Percentiles rank a stretch among this genome's conserved stretches.
Evolutionary conservation across 2,113 vertebrate species (phyloP).

Genomic region (Gadus macrocephalus): DNA sequence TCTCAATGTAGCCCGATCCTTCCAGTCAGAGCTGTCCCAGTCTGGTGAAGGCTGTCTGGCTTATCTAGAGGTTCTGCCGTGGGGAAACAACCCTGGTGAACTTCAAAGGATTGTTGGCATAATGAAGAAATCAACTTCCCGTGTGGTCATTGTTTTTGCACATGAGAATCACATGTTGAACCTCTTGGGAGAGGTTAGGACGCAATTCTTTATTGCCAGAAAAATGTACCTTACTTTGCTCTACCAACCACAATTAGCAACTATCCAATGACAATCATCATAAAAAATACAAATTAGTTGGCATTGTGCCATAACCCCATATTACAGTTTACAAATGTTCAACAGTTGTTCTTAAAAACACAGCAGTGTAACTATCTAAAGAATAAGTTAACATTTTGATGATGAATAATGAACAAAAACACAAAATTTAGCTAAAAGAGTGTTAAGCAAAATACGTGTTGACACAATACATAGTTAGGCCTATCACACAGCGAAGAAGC

Average conservation of each 20-base stretch:
- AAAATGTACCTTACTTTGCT: too few relatives aligned
- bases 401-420: too few relatives aligned
- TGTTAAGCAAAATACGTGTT: too few relatives aligned
- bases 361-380: background rate
- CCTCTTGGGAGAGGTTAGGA: constrained; percentile 38
- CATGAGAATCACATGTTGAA: constrained; percentile 31
- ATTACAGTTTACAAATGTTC: too few relatives aligned
- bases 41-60: constrained; percentile 44
- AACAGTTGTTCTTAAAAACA: background rate
- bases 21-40: constrained; percentile 35
- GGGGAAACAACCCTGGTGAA: constrained; percentile 30
- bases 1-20: constrained; percentile 37
- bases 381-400: background rate
- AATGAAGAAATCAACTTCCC: constrained; percentile 16
- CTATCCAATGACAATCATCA: too few relatives aligned
- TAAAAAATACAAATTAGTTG: too few relatives aligned
- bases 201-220: too few relatives aligned
- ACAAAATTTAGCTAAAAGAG: too few relatives aligned
- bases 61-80: constrained; percentile 49
- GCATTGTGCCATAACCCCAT: too few relatives aligned
- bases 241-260: too few relatives aligned
- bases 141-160: background rate
- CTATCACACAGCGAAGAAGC: background rate
- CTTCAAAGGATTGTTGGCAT: constrained; percentile 31
- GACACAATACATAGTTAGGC: background rate